Percentiles rank a stretch among this genome's conserved stretches.
These are phyloP conservation scores for Gymnogyps californianus DNA, from an alignment of 2,113 vertebrate species.

Conservation along the genomic window DNA sequence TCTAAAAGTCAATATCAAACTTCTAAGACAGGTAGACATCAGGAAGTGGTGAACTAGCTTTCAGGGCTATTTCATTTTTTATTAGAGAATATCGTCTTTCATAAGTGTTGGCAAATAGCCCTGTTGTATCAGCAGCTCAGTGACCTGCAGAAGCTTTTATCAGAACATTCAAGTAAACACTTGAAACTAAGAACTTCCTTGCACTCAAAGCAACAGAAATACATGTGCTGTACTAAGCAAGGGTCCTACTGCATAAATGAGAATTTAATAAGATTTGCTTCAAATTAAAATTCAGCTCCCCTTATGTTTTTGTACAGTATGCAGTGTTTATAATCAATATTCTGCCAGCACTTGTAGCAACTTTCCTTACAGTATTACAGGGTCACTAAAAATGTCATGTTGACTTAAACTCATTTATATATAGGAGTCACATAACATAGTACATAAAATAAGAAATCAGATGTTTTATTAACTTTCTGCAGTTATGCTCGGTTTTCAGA, in stretches of 20 bases:
- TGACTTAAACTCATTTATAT: neutral
- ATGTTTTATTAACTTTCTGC: neutral
- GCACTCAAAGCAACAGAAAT: neutral
- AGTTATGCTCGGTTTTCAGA: neutral
- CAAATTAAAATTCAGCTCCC: neutral
- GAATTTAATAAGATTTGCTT: neutral
- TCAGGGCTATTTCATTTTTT: neutral
- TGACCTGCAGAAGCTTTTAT: neutral
- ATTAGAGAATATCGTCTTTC: neutral
- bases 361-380: neutral
- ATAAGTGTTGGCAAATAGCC: neutral
- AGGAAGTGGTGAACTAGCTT: neutral
- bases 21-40: neutral
- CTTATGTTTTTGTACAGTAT: neutral
- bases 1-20: neutral
- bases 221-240: neutral
- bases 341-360: neutral
- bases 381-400: neutral
- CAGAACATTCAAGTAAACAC: neutral
- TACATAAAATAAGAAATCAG: neutral
- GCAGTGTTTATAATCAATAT: neutral
- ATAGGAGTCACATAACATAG: neutral
- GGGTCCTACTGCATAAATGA: neutral
- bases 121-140: neutral
- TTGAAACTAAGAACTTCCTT: neutral